Conservation (phyloP, 2,888 invertebrate genomes). For the Eurois occulta region DNA sequence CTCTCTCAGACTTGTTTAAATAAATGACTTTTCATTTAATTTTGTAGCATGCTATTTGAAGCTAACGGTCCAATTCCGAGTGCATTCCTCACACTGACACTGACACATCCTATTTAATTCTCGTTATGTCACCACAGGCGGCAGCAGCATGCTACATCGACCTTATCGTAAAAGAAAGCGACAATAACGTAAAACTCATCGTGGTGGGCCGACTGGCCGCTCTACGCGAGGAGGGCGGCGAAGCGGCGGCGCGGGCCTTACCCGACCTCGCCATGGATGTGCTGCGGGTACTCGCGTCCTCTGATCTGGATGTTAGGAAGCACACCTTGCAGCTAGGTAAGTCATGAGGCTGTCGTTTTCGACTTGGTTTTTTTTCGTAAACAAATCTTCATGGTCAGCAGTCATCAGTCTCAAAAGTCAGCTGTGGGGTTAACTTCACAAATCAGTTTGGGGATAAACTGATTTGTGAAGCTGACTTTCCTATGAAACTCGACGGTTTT, state of each 20-base stretch:
- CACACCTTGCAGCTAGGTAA: constrained; percentile 94
- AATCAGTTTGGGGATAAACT: too few species aligned
- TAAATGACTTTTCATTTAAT: background rate
- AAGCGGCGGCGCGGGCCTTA: constrained; percentile 94
- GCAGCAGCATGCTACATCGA: constrained; percentile 99
- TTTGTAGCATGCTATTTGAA: background rate
- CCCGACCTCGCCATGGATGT: constrained; percentile 99
- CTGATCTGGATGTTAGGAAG: constrained; percentile 98
- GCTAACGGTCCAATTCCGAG: background rate
- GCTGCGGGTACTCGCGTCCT: constrained; percentile 96
- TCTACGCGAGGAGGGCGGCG: constrained; percentile 96
- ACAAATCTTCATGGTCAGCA: background rate
- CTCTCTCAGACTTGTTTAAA: too few species aligned
- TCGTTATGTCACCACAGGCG: constrained; percentile 87
- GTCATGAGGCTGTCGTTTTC: constrained; percentile 18
- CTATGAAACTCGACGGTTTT: background rate
- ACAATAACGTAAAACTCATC: constrained; percentile 99
- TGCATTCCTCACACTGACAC: background rate
- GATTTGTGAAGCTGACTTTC: too few species aligned
- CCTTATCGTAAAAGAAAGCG: constrained; percentile 99
- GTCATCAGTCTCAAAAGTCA: too few species aligned
- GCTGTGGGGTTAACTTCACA: too few species aligned
- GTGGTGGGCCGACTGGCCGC: constrained; percentile 98
- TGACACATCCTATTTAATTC: background rate
- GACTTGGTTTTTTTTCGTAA: background rate